These are phyloP conservation scores for Acanthornis magna DNA, from an alignment of 2,797 vertebrate genomes.

Conservation along the genomic window DNA sequence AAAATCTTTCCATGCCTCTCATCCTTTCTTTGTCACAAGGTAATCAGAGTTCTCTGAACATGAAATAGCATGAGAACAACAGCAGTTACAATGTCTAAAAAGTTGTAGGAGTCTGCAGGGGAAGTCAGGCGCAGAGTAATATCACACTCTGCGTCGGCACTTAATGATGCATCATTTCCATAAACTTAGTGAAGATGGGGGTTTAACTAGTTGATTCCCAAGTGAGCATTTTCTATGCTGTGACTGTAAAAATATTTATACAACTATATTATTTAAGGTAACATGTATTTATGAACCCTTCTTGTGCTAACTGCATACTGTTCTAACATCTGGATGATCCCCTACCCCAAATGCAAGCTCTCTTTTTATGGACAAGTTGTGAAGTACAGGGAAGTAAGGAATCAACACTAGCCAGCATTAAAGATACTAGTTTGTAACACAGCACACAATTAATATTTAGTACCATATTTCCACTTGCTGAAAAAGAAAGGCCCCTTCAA, in stretches of 20 bases:
- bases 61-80: background rate
- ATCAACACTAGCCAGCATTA: background rate
- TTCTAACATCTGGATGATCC: background rate
- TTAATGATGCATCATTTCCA: background rate
- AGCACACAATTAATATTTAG: background rate
- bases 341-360: background rate
- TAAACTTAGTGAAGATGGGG: background rate
- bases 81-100: background rate
- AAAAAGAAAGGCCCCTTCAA: background rate
- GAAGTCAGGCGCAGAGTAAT: background rate
- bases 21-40: background rate
- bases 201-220: background rate
- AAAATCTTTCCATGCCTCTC: background rate
- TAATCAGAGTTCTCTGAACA: background rate
- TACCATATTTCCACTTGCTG: background rate
- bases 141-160: background rate
- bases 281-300: background rate
- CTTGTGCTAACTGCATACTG: background rate
- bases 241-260: background rate
- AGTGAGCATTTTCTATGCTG: background rate
- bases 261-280: background rate
- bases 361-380: background rate
- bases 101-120: background rate
- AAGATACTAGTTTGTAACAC: background rate
- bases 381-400: background rate